A percentile compares a stretch with the other conserved stretches of the same genome.
These are phyloP conservation scores for Myxocyprinus asiaticus DNA, from an alignment of 2,113 vertebrate genomes.

Conservation along the genomic window DNA sequence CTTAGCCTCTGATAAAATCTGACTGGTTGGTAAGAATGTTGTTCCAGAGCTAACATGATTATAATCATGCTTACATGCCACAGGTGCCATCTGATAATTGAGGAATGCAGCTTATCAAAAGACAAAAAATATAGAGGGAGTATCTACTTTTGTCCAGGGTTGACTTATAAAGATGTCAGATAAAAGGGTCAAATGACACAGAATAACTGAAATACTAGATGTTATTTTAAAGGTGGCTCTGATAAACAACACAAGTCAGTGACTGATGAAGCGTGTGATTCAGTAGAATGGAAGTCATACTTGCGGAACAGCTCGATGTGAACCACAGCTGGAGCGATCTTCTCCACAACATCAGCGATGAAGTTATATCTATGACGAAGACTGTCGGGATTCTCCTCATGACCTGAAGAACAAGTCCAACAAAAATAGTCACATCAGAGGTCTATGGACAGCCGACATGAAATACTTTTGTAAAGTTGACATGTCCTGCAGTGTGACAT, in stretches of 20 bases:
- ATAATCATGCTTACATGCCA: too few species aligned
- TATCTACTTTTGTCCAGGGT: too few species aligned
- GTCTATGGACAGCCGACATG: neutral
- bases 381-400: slow-evolving; percentile 85
- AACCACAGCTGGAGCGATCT: slow-evolving; percentile 95
- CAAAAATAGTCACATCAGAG: neutral
- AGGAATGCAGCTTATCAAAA: too few species aligned
- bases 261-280: slow-evolving; percentile 8
- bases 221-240: neutral
- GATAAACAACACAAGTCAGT: neutral
- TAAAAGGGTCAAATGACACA: neutral
- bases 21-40: too few species aligned
- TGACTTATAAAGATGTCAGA: too few species aligned
- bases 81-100: too few species aligned
- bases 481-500: too few species aligned
- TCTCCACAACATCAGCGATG: slow-evolving; percentile 98
- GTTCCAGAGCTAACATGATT: too few species aligned
- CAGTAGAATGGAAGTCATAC: slow-evolving; percentile 71
- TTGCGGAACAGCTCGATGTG: slow-evolving; percentile 96
- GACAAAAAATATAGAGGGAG: too few species aligned
- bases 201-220: neutral
- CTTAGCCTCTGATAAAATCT: too few species aligned
- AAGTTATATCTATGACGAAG: slow-evolving; percentile 93
- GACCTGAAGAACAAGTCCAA: slow-evolving; percentile 73
- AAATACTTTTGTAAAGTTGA: too few species aligned